Evolutionary conservation across 2,797 vertebrate genomes (phyloP).

Genomic region (Lithobates pipiens): DNA sequence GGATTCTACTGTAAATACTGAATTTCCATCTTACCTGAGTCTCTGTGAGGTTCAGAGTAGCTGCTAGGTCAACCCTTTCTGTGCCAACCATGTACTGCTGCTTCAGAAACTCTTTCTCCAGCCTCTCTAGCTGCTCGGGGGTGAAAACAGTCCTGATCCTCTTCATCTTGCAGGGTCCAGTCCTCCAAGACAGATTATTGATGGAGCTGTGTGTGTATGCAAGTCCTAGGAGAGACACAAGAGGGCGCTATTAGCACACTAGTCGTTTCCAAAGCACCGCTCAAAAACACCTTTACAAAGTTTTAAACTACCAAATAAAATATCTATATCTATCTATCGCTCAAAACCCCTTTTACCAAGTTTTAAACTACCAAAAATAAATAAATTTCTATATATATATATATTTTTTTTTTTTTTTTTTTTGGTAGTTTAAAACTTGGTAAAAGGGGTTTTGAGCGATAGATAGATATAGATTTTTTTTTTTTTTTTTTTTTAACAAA

Average conservation of each 20-base stretch:
- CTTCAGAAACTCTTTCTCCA: slow-evolving; percentile 78
- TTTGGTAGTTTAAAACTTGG: too few relatives aligned
- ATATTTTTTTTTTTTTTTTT: too few relatives aligned
- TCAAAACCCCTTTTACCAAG: neutral
- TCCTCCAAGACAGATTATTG: slow-evolving; percentile 60
- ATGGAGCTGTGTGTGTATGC: slow-evolving; percentile 63
- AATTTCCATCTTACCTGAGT: slow-evolving; percentile 72
- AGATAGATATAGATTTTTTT: too few relatives aligned
- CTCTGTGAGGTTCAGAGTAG: slow-evolving; percentile 75
- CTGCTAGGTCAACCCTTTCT: slow-evolving; percentile 74
- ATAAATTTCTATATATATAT: too few relatives aligned
- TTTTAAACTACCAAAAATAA: too few relatives aligned
- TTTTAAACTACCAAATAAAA: too few relatives aligned
- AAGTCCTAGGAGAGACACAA: slow-evolving; percentile 65
- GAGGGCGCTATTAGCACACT: slow-evolving; percentile 16
- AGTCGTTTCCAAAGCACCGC: neutral
- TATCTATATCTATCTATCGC: too few relatives aligned
- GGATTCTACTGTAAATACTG: too few relatives aligned
- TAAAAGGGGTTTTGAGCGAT: too few relatives aligned
- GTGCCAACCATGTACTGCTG: slow-evolving; percentile 81
- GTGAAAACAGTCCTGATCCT: slow-evolving; percentile 77
- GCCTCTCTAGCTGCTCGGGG: slow-evolving; percentile 75
- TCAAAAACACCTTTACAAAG: neutral
- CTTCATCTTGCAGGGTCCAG: slow-evolving; percentile 69
- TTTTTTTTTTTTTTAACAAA: too few relatives aligned